phyloP scores from a whole-genome alignment of 2,113 vertebrate genomes.

The Paraplagusia blochii region DNA sequence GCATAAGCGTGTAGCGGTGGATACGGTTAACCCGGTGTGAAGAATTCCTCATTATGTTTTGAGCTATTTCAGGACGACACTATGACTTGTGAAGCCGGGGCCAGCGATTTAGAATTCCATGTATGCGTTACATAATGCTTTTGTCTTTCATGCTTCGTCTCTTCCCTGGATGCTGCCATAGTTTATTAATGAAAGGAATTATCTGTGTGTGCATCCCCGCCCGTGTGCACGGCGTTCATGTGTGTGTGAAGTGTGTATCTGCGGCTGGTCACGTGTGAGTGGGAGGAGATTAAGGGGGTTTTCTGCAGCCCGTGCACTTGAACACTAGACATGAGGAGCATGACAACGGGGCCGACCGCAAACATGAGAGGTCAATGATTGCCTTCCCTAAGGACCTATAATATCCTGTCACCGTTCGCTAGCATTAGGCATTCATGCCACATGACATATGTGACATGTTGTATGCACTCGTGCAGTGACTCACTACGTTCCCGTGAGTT shows the following conservation, averaged over 20 bases:
- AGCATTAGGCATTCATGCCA: constrained; percentile 21
- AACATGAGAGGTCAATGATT: constrained; percentile 47
- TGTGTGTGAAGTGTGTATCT: neutral
- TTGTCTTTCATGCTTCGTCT: constrained; percentile 70
- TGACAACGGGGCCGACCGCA: constrained; percentile 39
- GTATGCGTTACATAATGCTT: constrained; percentile 71
- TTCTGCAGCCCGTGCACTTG: constrained; percentile 4
- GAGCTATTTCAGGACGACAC: constrained; percentile 65
- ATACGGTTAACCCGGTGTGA: constrained; percentile 40
- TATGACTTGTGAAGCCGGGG: constrained; percentile 64
- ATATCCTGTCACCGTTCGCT: constrained; percentile 44
- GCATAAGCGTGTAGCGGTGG: constrained; percentile 11
- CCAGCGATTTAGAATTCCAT: constrained; percentile 68
- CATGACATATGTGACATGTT: constrained; percentile 46
- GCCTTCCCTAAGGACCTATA: constrained; percentile 37
- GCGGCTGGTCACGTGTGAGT: constrained; percentile 5
- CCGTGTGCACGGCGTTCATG: neutral
- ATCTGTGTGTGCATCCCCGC: neutral
- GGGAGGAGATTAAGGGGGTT: constrained; percentile 36
- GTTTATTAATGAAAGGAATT: constrained; percentile 70
- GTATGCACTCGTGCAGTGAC: constrained; percentile 14
- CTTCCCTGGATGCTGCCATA: constrained; percentile 49
- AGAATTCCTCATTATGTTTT: constrained; percentile 50
- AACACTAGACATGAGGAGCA: constrained; percentile 34
- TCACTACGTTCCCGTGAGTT: neutral